Percentiles rank a stretch among this genome's conserved stretches.
phyloP scores from a whole-genome alignment of 2,113 vertebrate genomes.

The Trematomus loennbergii region DNA sequence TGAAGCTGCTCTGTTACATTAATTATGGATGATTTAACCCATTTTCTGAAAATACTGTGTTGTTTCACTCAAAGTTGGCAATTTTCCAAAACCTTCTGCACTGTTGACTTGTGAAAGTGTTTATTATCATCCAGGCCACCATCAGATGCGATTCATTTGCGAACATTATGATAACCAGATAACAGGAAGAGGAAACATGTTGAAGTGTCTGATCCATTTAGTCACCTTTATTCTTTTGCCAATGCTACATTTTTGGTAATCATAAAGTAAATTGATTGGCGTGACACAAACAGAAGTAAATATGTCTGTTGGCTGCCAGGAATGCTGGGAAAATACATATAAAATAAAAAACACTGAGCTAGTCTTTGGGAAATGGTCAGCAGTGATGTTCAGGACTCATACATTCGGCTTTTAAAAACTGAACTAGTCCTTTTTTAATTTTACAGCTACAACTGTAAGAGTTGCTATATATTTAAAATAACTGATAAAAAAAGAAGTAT shows the following conservation, averaged over 20 bases:
- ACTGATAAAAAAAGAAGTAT: not conserved
- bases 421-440: not conserved
- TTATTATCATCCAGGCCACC: not conserved
- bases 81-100: not conserved
- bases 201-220: not conserved
- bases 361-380: not conserved
- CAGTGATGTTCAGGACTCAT: not conserved
- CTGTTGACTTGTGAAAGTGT: not conserved
- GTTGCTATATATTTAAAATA: not conserved
- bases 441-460: not conserved
- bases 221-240: not conserved
- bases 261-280: not conserved
- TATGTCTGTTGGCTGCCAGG: too few species aligned
- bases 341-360: not conserved
- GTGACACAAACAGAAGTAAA: not conserved
- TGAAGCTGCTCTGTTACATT: not conserved
- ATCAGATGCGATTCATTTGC: not conserved
- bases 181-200: not conserved
- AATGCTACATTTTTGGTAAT: not conserved
- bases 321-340: not conserved
- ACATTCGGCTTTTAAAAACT: not conserved
- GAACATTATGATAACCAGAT: not conserved
- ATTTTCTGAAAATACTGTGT: not conserved
- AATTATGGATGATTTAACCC: constrained; percentile 1
- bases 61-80: too few species aligned